These are phyloP conservation scores for Mystacides longicornis DNA, from an alignment of 2,888 invertebrate species.

Conservation along the genomic window DNA sequence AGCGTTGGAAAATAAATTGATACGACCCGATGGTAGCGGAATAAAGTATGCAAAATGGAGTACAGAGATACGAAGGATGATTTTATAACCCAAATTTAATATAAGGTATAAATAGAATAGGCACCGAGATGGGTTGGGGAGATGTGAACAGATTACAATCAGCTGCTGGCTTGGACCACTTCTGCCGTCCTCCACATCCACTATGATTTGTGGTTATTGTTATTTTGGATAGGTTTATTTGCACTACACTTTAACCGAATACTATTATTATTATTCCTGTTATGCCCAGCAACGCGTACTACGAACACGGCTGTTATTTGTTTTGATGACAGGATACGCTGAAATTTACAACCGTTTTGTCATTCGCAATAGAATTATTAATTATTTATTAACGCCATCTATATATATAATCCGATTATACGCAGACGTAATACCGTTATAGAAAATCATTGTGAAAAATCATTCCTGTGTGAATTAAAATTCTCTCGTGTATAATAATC, in stretches of 20 bases:
- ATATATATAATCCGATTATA: background rate
- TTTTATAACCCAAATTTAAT: background rate
- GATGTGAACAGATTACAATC: conserved; percentile 13
- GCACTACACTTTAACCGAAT: conserved; percentile 7
- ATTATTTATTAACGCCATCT: conserved; percentile 2
- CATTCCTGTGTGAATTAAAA: no score
- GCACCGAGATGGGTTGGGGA: conserved; percentile 8
- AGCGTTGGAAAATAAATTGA: no score
- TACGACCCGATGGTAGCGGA: no score
- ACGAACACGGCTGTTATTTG: background rate
- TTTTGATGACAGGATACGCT: background rate
- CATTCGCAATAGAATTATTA: conserved; percentile 1
- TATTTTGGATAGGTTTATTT: conserved; percentile 8
- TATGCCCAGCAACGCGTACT: background rate
- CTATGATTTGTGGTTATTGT: conserved; percentile 18
- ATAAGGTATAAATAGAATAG: background rate
- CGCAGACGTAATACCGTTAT: background rate
- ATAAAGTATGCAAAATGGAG: no score
- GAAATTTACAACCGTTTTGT: background rate
- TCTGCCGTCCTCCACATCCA: background rate
- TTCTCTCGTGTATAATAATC: no score
- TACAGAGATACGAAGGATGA: no score
- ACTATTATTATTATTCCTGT: background rate
- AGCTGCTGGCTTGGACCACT: conserved; percentile 6
- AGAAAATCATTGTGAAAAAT: no score